Evolutionary conservation across 2,113 vertebrate species (phyloP).

Genomic region (Thermophis baileyi): DNA sequence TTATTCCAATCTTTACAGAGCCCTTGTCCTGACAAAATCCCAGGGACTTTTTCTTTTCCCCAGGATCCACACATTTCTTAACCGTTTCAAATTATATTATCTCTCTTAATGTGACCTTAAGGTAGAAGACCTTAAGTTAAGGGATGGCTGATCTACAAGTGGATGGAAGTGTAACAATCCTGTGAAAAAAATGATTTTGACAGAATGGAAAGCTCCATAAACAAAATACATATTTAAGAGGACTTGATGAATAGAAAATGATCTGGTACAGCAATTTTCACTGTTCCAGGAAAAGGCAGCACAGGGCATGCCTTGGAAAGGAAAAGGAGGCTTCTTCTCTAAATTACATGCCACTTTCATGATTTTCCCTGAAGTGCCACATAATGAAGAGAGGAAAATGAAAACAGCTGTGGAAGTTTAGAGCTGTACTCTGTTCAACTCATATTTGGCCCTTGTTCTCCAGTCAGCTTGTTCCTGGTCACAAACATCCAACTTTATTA

Average conservation of each 20-base stretch:
- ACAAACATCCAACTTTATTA: conserved; percentile 72
- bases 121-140: not conserved
- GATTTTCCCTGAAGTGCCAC: conserved; percentile 73
- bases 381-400: conserved; percentile 78
- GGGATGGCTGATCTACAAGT: not conserved
- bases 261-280: conserved; percentile 68
- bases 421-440: conserved; percentile 71
- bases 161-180: not conserved
- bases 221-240: conserved; percentile 38
- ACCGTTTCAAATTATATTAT: not conserved
- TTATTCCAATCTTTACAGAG: not conserved
- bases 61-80: not conserved
- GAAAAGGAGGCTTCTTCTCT: conserved; percentile 68
- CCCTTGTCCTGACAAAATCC: not conserved
- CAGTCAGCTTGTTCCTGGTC: conserved; percentile 53
- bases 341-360: conserved; percentile 69
- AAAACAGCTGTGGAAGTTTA: conserved; percentile 82
- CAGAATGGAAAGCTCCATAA: conserved; percentile 37
- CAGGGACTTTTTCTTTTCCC: not conserved
- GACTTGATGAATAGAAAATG: conserved; percentile 52
- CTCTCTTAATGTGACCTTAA: not conserved
- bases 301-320: not conserved
- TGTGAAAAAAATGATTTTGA: not conserved
- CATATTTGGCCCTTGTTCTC: conserved; percentile 74
- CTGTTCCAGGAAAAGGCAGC: conserved; percentile 58